Evolutionary conservation across 2,113 vertebrate species (phyloP).

Genomic region (Oryzias javanicus): DNA sequence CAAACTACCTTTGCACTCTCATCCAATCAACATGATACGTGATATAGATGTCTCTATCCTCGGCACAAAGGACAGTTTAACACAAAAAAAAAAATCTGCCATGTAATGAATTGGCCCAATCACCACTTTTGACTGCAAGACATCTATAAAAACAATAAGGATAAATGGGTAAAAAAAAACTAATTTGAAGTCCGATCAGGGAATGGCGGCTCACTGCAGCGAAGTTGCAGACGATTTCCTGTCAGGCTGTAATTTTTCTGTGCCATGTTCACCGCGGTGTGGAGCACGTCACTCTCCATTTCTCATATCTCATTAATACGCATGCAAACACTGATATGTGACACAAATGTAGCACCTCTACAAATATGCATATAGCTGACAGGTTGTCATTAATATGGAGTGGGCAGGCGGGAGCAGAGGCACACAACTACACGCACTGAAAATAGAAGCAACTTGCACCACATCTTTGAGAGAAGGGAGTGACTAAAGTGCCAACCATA

Average conservation of each 20-base stretch:
- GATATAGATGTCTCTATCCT: not conserved
- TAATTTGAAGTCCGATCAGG: constrained; percentile 8
- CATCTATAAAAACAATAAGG: constrained; percentile 1
- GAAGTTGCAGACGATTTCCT: constrained; percentile 14
- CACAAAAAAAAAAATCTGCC: no score
- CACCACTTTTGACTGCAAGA: constrained; percentile 5
- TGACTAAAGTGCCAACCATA: no score
- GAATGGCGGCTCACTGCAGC: not conserved
- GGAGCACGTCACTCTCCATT: constrained; percentile 45
- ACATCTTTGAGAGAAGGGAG: not conserved
- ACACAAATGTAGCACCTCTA: constrained; percentile 61
- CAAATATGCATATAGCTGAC: constrained; percentile 28
- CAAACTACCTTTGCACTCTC: not conserved
- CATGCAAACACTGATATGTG: constrained; percentile 30
- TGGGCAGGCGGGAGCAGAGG: constrained; percentile 3
- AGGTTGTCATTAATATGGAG: constrained; percentile 36
- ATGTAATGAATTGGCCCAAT: no score
- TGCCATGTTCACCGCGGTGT: constrained; percentile 27
- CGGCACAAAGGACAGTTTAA: not conserved
- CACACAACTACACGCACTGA: not conserved
- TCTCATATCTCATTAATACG: constrained; percentile 39
- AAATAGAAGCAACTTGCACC: constrained; percentile 4
- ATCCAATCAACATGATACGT: constrained; percentile 8
- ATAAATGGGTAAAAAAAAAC: constrained; percentile 1
- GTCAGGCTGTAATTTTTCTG: constrained; percentile 49